These are phyloP conservation scores for Graptemys geographica DNA, from an alignment of 2,797 vertebrate genomes.

Conservation along the genomic window DNA sequence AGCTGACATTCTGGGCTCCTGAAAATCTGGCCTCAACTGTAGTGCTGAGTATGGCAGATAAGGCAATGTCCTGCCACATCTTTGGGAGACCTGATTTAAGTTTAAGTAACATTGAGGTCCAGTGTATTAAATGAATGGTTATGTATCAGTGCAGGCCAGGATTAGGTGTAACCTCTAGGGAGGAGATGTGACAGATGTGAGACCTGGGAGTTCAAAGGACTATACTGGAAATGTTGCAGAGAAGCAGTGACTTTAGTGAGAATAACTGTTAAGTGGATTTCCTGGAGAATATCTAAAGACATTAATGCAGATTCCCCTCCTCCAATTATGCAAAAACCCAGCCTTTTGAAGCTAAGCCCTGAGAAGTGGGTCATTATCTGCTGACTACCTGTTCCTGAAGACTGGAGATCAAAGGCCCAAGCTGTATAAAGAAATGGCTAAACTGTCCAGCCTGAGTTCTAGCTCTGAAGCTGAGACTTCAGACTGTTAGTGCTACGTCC, in stretches of 20 bases:
- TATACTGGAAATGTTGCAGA: no score
- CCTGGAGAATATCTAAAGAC: not conserved
- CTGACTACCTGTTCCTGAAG: not conserved
- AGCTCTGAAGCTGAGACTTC: not conserved
- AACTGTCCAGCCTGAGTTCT: not conserved
- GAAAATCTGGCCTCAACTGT: not conserved
- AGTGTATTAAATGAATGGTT: not conserved
- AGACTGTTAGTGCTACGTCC: not conserved
- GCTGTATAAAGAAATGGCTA: not conserved
- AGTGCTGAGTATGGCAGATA: not conserved
- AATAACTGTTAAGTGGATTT: not conserved
- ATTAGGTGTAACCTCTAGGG: not conserved
- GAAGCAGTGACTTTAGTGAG: no score
- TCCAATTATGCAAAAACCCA: not conserved
- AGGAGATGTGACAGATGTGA: not conserved
- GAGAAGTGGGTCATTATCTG: not conserved
- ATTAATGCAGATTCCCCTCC: not conserved
- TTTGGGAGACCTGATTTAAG: not conserved
- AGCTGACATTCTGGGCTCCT: not conserved
- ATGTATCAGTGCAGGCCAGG: not conserved
- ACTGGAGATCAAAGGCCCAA: not conserved
- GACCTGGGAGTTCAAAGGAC: not conserved
- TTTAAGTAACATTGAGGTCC: not conserved
- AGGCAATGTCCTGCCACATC: not conserved
- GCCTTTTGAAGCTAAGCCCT: not conserved